Conservation (phyloP, 1,140 invertebrate genomes). For the Dinoponera quadriceps region DNA sequence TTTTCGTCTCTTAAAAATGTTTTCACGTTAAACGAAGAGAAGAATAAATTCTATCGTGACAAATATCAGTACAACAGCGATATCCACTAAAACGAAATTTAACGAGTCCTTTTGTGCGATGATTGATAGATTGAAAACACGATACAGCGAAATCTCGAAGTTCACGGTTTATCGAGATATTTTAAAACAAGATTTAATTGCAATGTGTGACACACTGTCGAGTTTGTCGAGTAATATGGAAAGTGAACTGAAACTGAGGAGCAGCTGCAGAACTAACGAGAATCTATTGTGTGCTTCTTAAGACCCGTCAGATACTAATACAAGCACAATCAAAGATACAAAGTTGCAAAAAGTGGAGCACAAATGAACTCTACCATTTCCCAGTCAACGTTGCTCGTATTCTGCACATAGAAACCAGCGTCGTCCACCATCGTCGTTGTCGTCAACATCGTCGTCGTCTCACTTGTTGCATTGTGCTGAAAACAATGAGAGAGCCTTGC, state of each 20-base stretch:
- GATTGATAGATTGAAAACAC: not conserved
- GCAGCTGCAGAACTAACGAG: not conserved
- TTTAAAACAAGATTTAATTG: not conserved
- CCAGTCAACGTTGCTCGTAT: conserved; percentile 75
- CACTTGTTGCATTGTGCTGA: conserved; percentile 79
- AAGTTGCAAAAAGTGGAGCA: conserved; percentile 61
- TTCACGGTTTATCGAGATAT: not conserved
- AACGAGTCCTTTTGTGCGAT: not conserved
- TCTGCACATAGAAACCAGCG: conserved; percentile 67
- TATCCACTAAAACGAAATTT: conserved; percentile 8
- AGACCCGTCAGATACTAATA: conserved; percentile 24
- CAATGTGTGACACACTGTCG: not conserved
- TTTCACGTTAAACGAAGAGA: not conserved
- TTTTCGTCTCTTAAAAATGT: not conserved
- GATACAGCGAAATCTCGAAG: not conserved
- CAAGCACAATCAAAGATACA: conserved; percentile 4
- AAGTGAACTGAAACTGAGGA: not conserved
- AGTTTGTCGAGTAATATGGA: not conserved
- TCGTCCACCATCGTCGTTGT: conserved; percentile 59
- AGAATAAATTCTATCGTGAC: not conserved
- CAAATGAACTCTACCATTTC: conserved; percentile 79
- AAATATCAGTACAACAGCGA: not conserved
- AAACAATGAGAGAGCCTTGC: conserved; percentile 68
- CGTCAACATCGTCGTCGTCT: conserved; percentile 68
- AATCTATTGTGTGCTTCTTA: not conserved